Conservation (phyloP, 2,888 invertebrate species). For the Pheosia tremula region DNA sequence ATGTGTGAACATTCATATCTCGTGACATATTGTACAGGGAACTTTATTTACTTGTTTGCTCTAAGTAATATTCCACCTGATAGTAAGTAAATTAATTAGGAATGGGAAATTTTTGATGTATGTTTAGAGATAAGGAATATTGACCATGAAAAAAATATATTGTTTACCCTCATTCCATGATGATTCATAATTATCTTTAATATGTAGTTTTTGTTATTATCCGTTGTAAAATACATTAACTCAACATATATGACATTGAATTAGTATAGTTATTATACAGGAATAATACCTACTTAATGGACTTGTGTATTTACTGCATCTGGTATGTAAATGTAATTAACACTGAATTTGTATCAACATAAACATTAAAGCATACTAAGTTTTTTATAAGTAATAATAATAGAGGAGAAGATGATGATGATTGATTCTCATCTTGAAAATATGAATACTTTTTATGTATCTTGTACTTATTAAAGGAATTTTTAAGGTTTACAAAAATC, state of each 20-base stretch:
- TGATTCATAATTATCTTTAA: neutral
- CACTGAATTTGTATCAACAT: neutral
- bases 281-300: neutral
- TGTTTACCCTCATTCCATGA: neutral
- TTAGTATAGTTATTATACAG: neutral
- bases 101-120: conserved; percentile 30
- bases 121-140: neutral
- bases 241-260: neutral
- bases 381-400: too few relatives aligned
- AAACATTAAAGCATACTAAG: neutral
- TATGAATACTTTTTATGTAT: too few relatives aligned
- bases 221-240: neutral
- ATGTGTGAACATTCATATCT: conserved; percentile 19
- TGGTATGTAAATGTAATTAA: neutral
- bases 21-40: conserved; percentile 25
- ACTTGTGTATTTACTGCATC: neutral
- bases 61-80: conserved; percentile 37
- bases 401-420: too few relatives aligned
- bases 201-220: neutral
- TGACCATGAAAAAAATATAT: neutral
- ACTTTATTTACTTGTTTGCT: conserved; percentile 28
- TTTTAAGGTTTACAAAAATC: neutral
- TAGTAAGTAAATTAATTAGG: conserved; percentile 26
- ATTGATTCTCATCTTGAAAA: too few relatives aligned
- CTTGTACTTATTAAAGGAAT: neutral